Conservation (phyloP, 2,888 invertebrate species). For the Drosophila falleni region DNA sequence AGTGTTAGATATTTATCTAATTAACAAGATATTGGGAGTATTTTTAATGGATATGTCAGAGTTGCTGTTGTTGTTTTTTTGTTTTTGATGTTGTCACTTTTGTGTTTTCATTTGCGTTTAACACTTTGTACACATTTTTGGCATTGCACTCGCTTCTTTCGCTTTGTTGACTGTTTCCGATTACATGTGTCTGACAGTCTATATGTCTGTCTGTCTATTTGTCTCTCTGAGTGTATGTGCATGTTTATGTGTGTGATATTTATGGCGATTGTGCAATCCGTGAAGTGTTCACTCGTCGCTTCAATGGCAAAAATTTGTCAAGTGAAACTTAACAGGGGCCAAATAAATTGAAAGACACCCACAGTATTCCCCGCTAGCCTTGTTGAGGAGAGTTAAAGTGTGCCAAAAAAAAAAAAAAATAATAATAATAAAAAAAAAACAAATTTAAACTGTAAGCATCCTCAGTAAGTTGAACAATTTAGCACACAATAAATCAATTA, state of each 20-base stretch:
- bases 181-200: slow-evolving; percentile 27
- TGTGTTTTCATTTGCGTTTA: slow-evolving; percentile 33
- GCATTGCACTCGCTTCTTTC: slow-evolving; percentile 51
- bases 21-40: slow-evolving; percentile 8
- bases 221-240: background rate
- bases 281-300: slow-evolving; percentile 43
- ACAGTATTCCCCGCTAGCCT: slow-evolving; percentile 35
- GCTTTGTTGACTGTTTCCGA: slow-evolving; percentile 46
- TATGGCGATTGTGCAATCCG: slow-evolving; percentile 50
- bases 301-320: slow-evolving; percentile 55
- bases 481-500: slow-evolving; percentile 52
- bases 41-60: slow-evolving; percentile 15
- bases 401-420: background rate
- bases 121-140: slow-evolving; percentile 35
- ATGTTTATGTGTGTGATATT: slow-evolving; percentile 24
- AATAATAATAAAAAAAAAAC: background rate
- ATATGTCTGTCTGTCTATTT: background rate
- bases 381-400: background rate
- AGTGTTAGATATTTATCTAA: slow-evolving; percentile 1
- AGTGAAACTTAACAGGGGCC: slow-evolving; percentile 50
- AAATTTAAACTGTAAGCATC: slow-evolving; percentile 27
- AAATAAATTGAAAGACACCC: slow-evolving; percentile 47
- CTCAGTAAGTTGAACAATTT: slow-evolving; percentile 41
- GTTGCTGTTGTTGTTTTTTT: slow-evolving; percentile 2
- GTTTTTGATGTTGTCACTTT: slow-evolving; percentile 29